Conservation (phyloP, 1,140 invertebrate species). For the Musca vetustissima region DNA sequence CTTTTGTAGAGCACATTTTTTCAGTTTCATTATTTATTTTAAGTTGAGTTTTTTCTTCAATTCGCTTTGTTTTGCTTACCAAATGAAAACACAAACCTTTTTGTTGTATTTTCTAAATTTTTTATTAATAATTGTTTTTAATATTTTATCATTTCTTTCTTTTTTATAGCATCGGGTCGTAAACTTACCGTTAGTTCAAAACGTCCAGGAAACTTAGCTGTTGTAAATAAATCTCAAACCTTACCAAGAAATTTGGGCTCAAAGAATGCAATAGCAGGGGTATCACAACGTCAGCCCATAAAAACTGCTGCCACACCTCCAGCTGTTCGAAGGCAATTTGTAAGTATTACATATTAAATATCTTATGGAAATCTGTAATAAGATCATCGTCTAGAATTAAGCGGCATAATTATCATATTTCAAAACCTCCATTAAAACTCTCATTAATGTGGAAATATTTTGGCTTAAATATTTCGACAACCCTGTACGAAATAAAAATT, state of each 20-base stretch:
- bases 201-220: slow-evolving; percentile 62
- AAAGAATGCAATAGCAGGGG: slow-evolving; percentile 60
- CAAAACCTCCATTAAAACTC: no score
- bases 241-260: slow-evolving; percentile 80
- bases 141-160: no score
- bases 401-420: no score
- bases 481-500: no score
- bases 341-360: no score
- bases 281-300: slow-evolving; percentile 59
- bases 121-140: no score
- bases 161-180: slow-evolving; percentile 65
- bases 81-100: background rate
- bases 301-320: slow-evolving; percentile 79
- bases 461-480: no score
- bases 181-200: slow-evolving; percentile 69
- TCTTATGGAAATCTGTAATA: no score
- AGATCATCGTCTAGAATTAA: no score
- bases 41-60: background rate
- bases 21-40: background rate
- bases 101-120: background rate
- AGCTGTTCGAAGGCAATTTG: slow-evolving; percentile 76
- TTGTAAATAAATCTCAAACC: slow-evolving; percentile 78
- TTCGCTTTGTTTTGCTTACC: background rate
- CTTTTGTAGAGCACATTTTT: background rate
- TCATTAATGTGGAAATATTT: no score